phyloP scores from a whole-genome alignment of 2,888 invertebrate species.

The Odontocolon sp. region DNA sequence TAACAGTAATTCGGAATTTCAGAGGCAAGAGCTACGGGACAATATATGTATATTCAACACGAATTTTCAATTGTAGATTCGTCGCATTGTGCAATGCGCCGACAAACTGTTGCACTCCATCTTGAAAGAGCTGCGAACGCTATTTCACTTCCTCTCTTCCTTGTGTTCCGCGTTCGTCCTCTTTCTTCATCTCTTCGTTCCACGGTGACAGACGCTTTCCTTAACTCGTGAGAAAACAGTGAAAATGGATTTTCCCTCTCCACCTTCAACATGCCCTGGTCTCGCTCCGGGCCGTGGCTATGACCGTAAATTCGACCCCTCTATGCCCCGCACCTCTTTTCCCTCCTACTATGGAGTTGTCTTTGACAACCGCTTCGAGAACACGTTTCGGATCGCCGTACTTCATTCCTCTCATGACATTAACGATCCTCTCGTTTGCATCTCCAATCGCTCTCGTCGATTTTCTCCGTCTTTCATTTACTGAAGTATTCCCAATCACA shows the following conservation, averaged over 20 bases:
- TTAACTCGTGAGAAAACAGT: conserved; percentile 68
- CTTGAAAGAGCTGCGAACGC: conserved; percentile 21
- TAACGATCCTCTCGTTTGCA: conserved; percentile 41
- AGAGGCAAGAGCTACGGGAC: background rate
- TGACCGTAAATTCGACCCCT: conserved; percentile 46
- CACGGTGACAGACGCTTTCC: conserved; percentile 67
- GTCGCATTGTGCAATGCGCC: conserved; percentile 29
- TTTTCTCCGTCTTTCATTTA: background rate
- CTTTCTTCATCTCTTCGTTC: conserved; percentile 57
- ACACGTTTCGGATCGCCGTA: conserved; percentile 39
- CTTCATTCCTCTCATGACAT: conserved; percentile 10
- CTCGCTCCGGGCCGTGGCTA: conserved; percentile 32
- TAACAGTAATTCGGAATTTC: background rate
- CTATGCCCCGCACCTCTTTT: conserved; percentile 23
- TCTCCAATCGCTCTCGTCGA: conserved; percentile 26
- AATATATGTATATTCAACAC: background rate
- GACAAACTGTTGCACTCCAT: conserved; percentile 55
- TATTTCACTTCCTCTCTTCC: conserved; percentile 24
- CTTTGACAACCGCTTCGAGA: conserved; percentile 57
- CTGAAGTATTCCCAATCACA: conserved; percentile 1
- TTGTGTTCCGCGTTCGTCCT: conserved; percentile 12
- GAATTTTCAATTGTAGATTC: conserved; percentile 41
- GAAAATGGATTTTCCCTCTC: conserved; percentile 66
- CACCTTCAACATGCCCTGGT: conserved; percentile 24
- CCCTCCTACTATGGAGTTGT: conserved; percentile 43